Conservation (phyloP, 2,113 vertebrate genomes). For the Neolamprologus ventralis region DNA sequence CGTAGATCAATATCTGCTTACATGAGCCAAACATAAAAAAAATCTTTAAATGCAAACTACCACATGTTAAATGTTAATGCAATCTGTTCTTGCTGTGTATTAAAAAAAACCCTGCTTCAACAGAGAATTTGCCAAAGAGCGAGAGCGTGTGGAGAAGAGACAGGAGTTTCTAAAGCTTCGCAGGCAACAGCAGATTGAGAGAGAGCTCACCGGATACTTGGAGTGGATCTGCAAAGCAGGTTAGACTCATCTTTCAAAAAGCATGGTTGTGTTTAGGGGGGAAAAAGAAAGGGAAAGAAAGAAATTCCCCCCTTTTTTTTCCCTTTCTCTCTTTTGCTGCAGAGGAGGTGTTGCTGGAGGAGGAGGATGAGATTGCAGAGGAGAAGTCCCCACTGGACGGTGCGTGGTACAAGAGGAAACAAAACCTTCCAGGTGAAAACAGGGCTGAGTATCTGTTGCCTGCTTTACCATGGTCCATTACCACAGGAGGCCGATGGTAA, state of each 20-base stretch:
- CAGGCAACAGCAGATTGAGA: slow-evolving; percentile 81
- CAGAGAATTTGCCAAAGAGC: slow-evolving; percentile 87
- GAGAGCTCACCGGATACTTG: slow-evolving; percentile 73
- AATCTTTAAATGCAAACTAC: neutral
- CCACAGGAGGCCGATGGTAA: neutral
- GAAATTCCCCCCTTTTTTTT: neutral
- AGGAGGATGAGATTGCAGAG: slow-evolving; percentile 92
- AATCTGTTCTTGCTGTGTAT: neutral
- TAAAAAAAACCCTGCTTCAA: neutral
- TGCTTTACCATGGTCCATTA: neutral
- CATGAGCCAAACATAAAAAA: neutral
- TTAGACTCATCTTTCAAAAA: slow-evolving; percentile 8
- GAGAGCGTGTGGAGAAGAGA: slow-evolving; percentile 93
- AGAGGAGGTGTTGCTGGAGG: slow-evolving; percentile 98
- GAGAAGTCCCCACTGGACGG: slow-evolving; percentile 95
- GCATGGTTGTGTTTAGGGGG: neutral
- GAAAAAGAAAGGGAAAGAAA: neutral
- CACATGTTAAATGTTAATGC: neutral
- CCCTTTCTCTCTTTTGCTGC: slow-evolving; percentile 21
- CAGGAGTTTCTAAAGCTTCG: slow-evolving; percentile 94
- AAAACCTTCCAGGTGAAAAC: slow-evolving; percentile 69
- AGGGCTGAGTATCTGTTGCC: neutral
- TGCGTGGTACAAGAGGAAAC: slow-evolving; percentile 76
- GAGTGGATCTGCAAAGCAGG: slow-evolving; percentile 79
- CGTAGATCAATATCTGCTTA: neutral